A percentile compares a stretch with the other conserved stretches of the same genome.
Conservation (phyloP, 2,113 vertebrate genomes). For the Gnathonemus echidnorhynchus region DNA sequence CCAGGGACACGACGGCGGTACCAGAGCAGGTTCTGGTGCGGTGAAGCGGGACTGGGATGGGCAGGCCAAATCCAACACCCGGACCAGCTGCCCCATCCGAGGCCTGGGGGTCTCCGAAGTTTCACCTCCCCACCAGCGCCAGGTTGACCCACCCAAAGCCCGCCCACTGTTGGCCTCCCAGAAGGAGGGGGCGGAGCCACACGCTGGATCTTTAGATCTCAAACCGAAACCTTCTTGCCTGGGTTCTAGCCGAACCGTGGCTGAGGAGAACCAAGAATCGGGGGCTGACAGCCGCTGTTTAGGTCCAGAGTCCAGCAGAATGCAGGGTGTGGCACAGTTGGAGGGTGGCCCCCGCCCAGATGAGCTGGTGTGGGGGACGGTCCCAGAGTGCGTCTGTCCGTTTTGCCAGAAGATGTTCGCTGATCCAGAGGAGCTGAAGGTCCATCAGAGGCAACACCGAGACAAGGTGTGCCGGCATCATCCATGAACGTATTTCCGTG, state of each 20-base stretch:
- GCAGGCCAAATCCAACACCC: background rate
- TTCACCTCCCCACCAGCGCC: background rate
- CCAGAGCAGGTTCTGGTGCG: background rate
- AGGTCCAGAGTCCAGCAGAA: background rate
- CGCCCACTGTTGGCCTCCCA: background rate
- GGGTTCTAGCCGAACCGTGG: background rate
- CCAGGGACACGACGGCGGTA: background rate
- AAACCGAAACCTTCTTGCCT: background rate
- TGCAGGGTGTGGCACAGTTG: background rate
- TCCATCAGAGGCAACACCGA: conserved; percentile 29
- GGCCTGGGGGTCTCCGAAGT: background rate
- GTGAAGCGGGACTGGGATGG: conserved; percentile 14
- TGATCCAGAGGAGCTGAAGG: conserved; percentile 30
- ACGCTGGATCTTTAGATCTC: background rate
- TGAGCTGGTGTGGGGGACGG: background rate
- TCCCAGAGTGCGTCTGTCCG: conserved; percentile 26
- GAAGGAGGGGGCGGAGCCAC: background rate
- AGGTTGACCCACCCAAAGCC: background rate
- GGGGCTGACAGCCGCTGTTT: conserved; percentile 26
- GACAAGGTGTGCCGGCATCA: conserved; percentile 29
- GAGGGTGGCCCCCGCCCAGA: background rate
- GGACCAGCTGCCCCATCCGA: background rate
- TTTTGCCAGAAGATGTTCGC: conserved; percentile 37
- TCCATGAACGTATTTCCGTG: background rate
- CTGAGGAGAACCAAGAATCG: background rate